phyloP scores from a whole-genome alignment of 2,113 vertebrate genomes.

The Dipodomys stephensi region DNA sequence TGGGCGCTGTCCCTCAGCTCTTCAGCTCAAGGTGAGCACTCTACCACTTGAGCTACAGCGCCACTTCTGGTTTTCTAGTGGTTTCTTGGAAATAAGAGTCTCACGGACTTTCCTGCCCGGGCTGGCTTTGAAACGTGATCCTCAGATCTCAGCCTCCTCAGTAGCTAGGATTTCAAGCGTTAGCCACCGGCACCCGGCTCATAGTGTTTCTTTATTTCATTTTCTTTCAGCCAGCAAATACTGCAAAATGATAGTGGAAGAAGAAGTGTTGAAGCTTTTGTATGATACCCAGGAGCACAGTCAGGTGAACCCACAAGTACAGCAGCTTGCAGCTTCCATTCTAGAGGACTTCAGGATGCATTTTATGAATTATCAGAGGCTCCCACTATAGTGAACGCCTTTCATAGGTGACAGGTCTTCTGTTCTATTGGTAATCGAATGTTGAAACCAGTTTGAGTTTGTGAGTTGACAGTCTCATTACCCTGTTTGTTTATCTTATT shows the following conservation, averaged over 20 bases:
- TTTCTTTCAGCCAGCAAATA: slow-evolving; percentile 90
- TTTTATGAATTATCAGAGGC: slow-evolving; percentile 84
- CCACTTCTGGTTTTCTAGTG: no score
- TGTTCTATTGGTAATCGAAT: not conserved
- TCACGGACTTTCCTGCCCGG: no score
- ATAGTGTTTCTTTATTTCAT: slow-evolving; percentile 36
- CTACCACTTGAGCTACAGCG: no score
- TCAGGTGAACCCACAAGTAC: slow-evolving; percentile 87
- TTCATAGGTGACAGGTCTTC: not conserved
- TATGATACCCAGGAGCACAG: slow-evolving; percentile 86
- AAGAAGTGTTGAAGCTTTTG: slow-evolving; percentile 90
- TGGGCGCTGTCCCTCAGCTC: no score
- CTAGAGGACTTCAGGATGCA: slow-evolving; percentile 89
- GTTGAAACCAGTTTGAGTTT: not conserved
- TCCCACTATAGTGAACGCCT: not conserved
- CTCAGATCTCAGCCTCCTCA: no score
- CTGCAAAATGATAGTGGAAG: slow-evolving; percentile 93
- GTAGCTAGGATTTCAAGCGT: no score
- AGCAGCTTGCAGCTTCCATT: slow-evolving; percentile 87
- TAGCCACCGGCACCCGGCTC: no score
- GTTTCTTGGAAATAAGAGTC: no score
- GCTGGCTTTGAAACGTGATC: no score
- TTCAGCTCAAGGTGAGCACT: no score
- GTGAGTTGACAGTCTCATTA: not conserved
- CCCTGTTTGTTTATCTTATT: slow-evolving; percentile 21